Percentiles rank a stretch among this genome's conserved stretches.
phyloP scores from a whole-genome alignment of 2,797 vertebrate genomes.

The Danio jaintianensis region DNA sequence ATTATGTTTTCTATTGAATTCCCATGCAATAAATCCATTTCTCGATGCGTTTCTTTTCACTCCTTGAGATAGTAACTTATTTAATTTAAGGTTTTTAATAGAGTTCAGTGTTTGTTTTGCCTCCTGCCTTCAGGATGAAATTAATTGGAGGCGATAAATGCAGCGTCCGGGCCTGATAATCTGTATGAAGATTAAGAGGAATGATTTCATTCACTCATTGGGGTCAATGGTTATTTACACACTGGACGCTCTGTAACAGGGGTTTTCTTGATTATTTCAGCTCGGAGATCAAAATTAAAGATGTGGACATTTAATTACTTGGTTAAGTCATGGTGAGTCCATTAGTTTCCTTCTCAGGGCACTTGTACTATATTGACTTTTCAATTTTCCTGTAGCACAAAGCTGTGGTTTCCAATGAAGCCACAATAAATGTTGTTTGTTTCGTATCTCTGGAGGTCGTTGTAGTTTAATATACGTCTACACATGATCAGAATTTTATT shows the following conservation, averaged over 20 bases:
- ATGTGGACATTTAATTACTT: slow-evolving; percentile 50
- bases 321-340: slow-evolving; percentile 23
- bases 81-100: slow-evolving; percentile 44
- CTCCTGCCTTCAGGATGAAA: slow-evolving; percentile 47
- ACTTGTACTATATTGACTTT: background rate
- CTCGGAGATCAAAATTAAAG: slow-evolving; percentile 53
- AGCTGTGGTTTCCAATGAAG: background rate
- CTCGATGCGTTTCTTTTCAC: background rate
- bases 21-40: slow-evolving; percentile 38
- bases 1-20: slow-evolving; percentile 17
- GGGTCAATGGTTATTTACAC: slow-evolving; percentile 49
- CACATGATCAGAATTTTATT: background rate
- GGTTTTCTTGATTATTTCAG: slow-evolving; percentile 35
- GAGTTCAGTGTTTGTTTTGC: slow-evolving; percentile 44
- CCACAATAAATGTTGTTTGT: background rate
- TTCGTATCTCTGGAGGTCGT: background rate
- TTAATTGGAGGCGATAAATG: slow-evolving; percentile 59
- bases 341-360: background rate
- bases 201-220: slow-evolving; percentile 53
- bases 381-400: background rate
- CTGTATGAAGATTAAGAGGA: slow-evolving; percentile 61
- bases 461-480: background rate
- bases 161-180: slow-evolving; percentile 55
- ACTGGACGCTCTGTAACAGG: slow-evolving; percentile 26
- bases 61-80: slow-evolving; percentile 11